These are phyloP conservation scores for Brachyalestes nurse DNA, from an alignment of 2,797 vertebrate species.

Conservation along the genomic window DNA sequence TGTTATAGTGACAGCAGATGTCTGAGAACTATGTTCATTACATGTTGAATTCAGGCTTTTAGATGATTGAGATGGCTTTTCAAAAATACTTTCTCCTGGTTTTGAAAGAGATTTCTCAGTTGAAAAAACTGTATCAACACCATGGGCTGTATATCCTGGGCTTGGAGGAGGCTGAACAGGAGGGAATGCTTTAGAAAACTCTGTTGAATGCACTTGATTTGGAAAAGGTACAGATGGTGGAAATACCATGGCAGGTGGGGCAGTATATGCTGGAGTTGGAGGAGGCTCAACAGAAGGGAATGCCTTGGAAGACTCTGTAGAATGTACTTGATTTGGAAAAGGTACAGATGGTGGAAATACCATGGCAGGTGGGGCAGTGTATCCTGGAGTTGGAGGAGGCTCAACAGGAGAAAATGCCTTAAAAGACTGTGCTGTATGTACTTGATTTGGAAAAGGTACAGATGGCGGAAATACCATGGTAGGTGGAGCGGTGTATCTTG, in stretches of 20 bases:
- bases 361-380: slow-evolving; percentile 7
- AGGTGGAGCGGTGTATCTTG: not conserved
- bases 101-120: slow-evolving; percentile 10
- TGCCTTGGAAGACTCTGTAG: not conserved
- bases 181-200: not conserved
- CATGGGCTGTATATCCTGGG: not conserved
- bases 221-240: not conserved
- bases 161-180: not conserved
- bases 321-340: not conserved
- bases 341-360: not conserved
- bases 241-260: not conserved
- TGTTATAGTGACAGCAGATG: slow-evolving; percentile 25
- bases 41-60: not conserved
- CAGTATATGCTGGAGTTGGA: not conserved
- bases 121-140: not conserved
- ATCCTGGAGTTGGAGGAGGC: not conserved
- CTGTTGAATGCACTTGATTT: slow-evolving; percentile 15
- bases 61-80: slow-evolving; percentile 3
- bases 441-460: slow-evolving; percentile 15
- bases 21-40: slow-evolving; percentile 4
- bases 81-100: not conserved
- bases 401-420: not conserved
- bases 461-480: not conserved
- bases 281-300: not conserved
- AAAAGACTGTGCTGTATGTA: not conserved